These are phyloP conservation scores for Peromyscus aztecus DNA, from an alignment of 2,797 vertebrate genomes.

Conservation along the genomic window DNA sequence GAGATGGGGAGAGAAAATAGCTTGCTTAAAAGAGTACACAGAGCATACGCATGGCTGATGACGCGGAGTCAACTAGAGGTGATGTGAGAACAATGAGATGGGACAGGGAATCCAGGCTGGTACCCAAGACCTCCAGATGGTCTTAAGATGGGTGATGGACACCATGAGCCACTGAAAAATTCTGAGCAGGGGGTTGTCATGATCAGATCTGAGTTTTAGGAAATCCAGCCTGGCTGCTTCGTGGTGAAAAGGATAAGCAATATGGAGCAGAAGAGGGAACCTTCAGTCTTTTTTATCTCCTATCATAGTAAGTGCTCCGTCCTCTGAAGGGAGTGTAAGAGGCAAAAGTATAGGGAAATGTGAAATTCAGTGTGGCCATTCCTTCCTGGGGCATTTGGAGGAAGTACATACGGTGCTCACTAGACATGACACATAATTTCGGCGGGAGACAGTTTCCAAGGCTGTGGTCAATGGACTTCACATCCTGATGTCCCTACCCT, in stretches of 20 bases:
- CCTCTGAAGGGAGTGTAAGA: not conserved
- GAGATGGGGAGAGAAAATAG: not conserved
- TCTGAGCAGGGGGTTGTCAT: not conserved
- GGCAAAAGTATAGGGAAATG: not conserved
- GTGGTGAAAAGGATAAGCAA: no score
- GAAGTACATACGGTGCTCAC: not conserved
- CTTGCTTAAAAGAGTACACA: not conserved
- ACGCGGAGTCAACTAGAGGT: not conserved
- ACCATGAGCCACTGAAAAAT: not conserved
- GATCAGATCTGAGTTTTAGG: not conserved
- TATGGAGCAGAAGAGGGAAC: not conserved
- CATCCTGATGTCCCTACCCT: not conserved
- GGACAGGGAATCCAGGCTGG: not conserved
- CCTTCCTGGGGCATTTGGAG: not conserved
- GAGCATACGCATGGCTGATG: not conserved
- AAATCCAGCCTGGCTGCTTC: not conserved
- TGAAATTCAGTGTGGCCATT: not conserved
- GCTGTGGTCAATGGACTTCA: fast-evolving
- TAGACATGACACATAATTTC: fast-evolving
- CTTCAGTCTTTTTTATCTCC: not conserved
- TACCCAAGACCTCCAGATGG: not conserved
- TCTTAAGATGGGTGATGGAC: not conserved
- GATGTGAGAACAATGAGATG: not conserved
- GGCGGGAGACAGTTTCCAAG: not conserved
- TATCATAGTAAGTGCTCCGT: not conserved